phyloP scores from a whole-genome alignment of 2,797 vertebrate species.

The Macropodus opercularis region DNA sequence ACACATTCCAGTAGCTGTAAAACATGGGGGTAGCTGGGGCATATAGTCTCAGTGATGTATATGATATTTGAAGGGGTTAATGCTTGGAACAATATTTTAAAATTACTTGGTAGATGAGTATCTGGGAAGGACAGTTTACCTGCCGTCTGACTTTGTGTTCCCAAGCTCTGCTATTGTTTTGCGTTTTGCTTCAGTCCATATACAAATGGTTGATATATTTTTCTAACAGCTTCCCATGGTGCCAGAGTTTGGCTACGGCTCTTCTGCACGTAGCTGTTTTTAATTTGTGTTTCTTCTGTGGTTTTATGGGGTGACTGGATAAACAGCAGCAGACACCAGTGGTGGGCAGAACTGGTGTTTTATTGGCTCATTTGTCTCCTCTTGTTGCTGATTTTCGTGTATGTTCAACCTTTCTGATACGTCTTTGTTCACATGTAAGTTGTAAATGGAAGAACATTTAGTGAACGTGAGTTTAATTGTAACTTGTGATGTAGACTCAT shows the following conservation, averaged over 20 bases:
- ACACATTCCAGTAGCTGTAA: slow-evolving; percentile 48
- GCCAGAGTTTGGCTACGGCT: slow-evolving; percentile 11
- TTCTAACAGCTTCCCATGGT: background rate
- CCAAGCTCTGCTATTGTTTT: background rate
- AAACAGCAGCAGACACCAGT: slow-evolving; percentile 52
- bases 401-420: slow-evolving; percentile 1
- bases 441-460: too few species aligned
- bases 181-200: background rate
- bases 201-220: background rate
- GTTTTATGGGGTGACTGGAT: slow-evolving; percentile 49
- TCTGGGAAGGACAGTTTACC: background rate
- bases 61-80: slow-evolving; percentile 16
- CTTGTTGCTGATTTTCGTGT: too few species aligned
- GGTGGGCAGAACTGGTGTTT: slow-evolving; percentile 16
- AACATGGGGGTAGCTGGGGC: slow-evolving; percentile 8
- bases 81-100: background rate
- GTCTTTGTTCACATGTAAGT: too few species aligned
- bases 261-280: background rate
- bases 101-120: background rate
- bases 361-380: slow-evolving; percentile 14
- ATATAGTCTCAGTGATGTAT: background rate
- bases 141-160: background rate
- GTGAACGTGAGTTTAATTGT: too few species aligned
- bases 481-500: too few species aligned
- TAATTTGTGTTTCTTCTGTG: slow-evolving; percentile 12